Conservation (phyloP, 2,888 invertebrate genomes). For the Drosophila lutescens region DNA sequence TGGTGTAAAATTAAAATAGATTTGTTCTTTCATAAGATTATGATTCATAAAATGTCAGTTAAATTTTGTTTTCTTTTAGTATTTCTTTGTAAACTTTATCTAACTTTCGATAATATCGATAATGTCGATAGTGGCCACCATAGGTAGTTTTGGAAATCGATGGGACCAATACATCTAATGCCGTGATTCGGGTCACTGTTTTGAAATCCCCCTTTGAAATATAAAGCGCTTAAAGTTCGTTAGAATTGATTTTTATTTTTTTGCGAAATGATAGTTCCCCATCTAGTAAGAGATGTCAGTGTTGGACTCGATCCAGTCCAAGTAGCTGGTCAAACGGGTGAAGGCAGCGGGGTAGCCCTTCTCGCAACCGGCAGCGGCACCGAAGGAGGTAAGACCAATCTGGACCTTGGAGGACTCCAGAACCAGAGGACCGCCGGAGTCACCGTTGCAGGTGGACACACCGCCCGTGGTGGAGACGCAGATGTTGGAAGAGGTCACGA, state of each 20-base stretch:
- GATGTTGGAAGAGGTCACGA: constrained; percentile 51
- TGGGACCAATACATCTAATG: no score
- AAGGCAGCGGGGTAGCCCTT: constrained; percentile 76
- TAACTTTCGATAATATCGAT: no score
- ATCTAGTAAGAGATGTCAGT: constrained; percentile 55
- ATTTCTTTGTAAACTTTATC: no score
- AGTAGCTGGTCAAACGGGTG: constrained; percentile 67
- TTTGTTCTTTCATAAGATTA: no score
- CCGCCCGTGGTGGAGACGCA: constrained; percentile 71
- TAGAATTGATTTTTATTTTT: constrained; percentile 24
- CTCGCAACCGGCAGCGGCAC: constrained; percentile 71
- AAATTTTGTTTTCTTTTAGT: no score
- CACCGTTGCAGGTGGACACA: constrained; percentile 81
- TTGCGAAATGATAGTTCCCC: constrained; percentile 21
- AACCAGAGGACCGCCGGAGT: constrained; percentile 82
- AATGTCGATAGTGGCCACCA: no score
- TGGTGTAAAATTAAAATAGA: no score
- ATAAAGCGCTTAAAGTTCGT: constrained; percentile 6
- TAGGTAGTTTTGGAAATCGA: no score
- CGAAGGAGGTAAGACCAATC: constrained; percentile 81
- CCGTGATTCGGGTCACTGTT: no score
- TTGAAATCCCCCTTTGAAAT: background rate
- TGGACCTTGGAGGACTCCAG: constrained; percentile 26
- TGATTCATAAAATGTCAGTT: no score
- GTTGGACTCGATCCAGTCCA: constrained; percentile 68